A percentile compares a stretch with the other conserved stretches of the same genome.
Conservation (phyloP, 2,797 vertebrate genomes). For the Manis crassicaudata region DNA sequence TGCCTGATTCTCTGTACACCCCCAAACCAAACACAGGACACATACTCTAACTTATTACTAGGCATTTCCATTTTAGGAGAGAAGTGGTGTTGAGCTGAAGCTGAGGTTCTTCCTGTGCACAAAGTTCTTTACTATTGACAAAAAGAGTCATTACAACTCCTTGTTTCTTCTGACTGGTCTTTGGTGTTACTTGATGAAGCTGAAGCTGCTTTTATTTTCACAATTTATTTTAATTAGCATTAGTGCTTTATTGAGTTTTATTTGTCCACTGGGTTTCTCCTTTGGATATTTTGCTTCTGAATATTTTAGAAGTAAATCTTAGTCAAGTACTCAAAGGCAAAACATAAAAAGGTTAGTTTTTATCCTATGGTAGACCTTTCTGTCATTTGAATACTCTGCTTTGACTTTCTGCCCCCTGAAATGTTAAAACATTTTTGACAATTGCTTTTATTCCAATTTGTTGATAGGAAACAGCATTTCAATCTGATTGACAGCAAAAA, state of each 20-base stretch:
- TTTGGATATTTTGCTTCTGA: slow-evolving; percentile 53
- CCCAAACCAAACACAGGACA: neutral
- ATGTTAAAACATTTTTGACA: slow-evolving; percentile 75
- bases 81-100: neutral
- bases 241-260: neutral
- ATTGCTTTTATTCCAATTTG: slow-evolving; percentile 62
- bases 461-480: slow-evolving; percentile 53
- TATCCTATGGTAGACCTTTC: slow-evolving; percentile 63
- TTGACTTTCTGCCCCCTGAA: slow-evolving; percentile 66
- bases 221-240: neutral
- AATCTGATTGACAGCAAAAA: slow-evolving; percentile 67
- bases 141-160: neutral
- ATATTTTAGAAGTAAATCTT: slow-evolving; percentile 64
- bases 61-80: neutral
- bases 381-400: slow-evolving; percentile 70
- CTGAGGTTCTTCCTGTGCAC: neutral
- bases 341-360: slow-evolving; percentile 72
- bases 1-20: neutral
- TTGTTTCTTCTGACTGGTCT: neutral
- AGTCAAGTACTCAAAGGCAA: slow-evolving; percentile 64
- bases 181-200: neutral
- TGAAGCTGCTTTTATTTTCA: neutral
- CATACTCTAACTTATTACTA: neutral
- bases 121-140: neutral
- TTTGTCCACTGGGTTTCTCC: neutral